Percentiles rank a stretch among this genome's conserved stretches.
Conservation (phyloP, 2,113 vertebrate genomes). For the Mirza zaza region DNA sequence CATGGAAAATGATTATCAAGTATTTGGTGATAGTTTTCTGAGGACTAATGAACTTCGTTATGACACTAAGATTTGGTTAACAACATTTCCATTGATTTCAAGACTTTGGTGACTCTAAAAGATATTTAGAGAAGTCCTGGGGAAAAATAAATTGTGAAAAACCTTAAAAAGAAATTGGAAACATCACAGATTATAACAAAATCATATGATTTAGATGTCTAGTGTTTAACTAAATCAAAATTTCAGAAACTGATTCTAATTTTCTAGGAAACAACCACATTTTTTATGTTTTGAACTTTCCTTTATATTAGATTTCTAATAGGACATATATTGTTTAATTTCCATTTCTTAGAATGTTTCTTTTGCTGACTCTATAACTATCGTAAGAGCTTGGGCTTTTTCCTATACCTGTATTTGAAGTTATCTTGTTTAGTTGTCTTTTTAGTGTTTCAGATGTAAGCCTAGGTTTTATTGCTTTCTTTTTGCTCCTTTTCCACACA, state of each 20-base stretch:
- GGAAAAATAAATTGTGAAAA: background rate
- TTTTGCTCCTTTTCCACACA: background rate
- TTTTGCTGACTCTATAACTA: background rate
- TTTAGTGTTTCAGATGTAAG: background rate
- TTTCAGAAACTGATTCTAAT: background rate
- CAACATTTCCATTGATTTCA: background rate
- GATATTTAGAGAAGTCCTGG: background rate
- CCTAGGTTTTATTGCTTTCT: background rate
- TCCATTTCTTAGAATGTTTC: background rate
- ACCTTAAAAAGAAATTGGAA: background rate
- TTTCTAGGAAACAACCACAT: background rate
- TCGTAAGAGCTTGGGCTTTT: background rate
- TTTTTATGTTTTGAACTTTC: constrained; percentile 6
- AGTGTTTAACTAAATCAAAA: constrained; percentile 9
- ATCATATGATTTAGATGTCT: background rate
- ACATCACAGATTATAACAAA: background rate
- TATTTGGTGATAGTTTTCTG: background rate
- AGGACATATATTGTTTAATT: background rate
- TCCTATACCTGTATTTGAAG: background rate
- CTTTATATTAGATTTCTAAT: background rate
- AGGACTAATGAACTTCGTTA: background rate
- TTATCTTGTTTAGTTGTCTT: background rate
- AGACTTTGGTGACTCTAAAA: background rate
- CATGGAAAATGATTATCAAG: background rate
- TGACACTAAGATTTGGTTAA: background rate